These are phyloP conservation scores for Oncorhynchus keta DNA, from an alignment of 2,113 vertebrate genomes.

Conservation along the genomic window DNA sequence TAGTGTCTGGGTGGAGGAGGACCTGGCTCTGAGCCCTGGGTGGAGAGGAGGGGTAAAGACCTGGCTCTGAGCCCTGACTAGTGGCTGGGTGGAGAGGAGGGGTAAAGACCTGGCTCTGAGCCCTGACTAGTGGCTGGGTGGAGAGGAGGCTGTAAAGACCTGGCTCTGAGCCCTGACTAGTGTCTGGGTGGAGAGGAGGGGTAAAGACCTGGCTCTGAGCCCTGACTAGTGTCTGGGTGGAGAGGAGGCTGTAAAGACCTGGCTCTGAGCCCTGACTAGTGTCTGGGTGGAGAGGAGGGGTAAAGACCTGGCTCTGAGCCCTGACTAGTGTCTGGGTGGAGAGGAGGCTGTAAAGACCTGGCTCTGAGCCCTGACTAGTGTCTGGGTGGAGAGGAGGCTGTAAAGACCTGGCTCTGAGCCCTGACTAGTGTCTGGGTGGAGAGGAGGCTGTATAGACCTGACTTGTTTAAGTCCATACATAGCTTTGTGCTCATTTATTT, in stretches of 20 bases:
- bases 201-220: too few species aligned
- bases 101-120: background rate
- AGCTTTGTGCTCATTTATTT: conserved; percentile 8
- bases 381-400: background rate
- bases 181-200: background rate
- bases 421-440: background rate
- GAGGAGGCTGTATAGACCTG: background rate
- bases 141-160: background rate
- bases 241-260: background rate
- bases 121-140: too few species aligned
- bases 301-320: too few species aligned
- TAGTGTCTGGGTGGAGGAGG: too few species aligned
- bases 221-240: background rate
- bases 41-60: too few species aligned
- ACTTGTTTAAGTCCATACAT: background rate
- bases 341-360: background rate
- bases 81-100: background rate
- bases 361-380: too few species aligned
- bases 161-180: background rate
- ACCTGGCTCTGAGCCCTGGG: too few species aligned
- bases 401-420: background rate
- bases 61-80: too few species aligned
- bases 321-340: background rate
- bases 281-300: background rate
- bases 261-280: too few species aligned